Evolutionary conservation across 2,113 vertebrate genomes (phyloP).

Genomic region (Egretta garzetta): DNA sequence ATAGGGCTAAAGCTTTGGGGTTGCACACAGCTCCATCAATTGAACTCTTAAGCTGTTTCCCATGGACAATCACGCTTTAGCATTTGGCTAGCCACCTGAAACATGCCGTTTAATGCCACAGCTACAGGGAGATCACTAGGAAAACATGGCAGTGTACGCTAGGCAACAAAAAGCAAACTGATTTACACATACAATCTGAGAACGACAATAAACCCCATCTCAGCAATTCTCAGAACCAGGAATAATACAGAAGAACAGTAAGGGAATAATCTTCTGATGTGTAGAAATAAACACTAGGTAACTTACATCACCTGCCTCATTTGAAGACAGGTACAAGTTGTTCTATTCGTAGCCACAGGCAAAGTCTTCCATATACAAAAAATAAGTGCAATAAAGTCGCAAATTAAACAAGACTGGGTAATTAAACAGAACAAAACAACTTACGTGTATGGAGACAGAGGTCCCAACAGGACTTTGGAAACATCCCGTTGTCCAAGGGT

Average conservation of each 20-base stretch:
- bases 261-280: background rate
- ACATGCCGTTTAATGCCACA: background rate
- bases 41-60: background rate
- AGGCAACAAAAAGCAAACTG: background rate
- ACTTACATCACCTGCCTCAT: background rate
- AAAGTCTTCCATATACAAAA: background rate
- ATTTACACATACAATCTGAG: background rate
- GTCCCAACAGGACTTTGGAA: constrained; percentile 93
- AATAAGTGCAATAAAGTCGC: background rate
- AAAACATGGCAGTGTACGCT: background rate
- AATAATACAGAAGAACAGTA: background rate
- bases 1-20: background rate
- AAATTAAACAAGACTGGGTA: background rate
- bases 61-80: background rate
- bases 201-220: background rate
- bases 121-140: background rate
- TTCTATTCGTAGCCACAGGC: background rate
- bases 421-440: constrained; percentile 56
- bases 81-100: background rate
- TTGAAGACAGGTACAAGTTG: background rate
- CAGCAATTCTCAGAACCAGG: background rate
- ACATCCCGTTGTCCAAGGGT: constrained; percentile 96
- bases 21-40: background rate
- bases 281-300: constrained; percentile 2
- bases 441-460: constrained; percentile 96